These are phyloP conservation scores for Mystacides longicornis DNA, from an alignment of 2,888 invertebrate species.

Conservation along the genomic window DNA sequence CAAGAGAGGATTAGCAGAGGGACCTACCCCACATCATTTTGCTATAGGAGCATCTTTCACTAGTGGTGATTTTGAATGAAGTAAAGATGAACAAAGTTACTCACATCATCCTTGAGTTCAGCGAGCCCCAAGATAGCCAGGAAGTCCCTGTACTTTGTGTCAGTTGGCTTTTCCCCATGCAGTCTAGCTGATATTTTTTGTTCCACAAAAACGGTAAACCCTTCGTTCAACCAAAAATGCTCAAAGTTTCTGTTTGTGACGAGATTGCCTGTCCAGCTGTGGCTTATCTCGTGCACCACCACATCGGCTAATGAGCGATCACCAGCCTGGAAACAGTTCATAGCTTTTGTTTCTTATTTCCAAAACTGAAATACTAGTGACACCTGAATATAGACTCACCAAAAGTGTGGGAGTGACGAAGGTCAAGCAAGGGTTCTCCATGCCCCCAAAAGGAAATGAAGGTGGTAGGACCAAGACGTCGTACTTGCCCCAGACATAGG, in stretches of 20 bases:
- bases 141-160: constrained; percentile 39
- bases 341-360: too few relatives aligned
- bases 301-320: background rate
- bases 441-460: background rate
- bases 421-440: background rate
- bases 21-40: too few relatives aligned
- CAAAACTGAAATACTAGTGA: too few relatives aligned
- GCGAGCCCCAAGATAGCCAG: constrained; percentile 70
- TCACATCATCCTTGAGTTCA: constrained; percentile 67
- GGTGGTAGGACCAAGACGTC: background rate
- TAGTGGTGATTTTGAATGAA: too few relatives aligned
- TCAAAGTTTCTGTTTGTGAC: background rate
- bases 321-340: background rate
- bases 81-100: too few relatives aligned
- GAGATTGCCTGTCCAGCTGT: background rate
- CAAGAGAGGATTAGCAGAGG: too few relatives aligned
- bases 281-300: background rate
- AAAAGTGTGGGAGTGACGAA: background rate
- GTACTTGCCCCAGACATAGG: background rate
- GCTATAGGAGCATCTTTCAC: too few relatives aligned
- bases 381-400: background rate
- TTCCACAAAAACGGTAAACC: background rate
- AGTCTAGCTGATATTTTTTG: background rate
- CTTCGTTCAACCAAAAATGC: background rate
- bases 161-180: background rate